Conservation (phyloP, 2,888 invertebrate genomes). For the Caenorhabditis sp. region DNA sequence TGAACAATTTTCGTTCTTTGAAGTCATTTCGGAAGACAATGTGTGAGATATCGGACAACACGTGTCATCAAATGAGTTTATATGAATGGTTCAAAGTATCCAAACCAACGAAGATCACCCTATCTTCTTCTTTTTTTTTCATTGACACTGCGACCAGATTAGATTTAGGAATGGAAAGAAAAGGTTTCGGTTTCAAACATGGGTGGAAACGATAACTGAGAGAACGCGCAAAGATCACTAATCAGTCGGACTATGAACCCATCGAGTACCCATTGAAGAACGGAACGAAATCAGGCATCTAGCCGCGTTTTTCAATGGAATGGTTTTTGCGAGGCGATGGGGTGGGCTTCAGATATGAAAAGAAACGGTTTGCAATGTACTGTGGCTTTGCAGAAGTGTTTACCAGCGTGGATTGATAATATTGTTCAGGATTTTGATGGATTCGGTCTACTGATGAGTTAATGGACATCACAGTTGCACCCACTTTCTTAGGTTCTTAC, state of each 20-base stretch:
- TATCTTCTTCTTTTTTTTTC: neutral
- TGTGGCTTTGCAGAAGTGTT: too few species aligned
- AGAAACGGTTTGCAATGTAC: too few species aligned
- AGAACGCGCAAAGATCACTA: constrained; percentile 36
- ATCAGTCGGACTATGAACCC: constrained; percentile 16
- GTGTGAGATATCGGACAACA: constrained; percentile 35
- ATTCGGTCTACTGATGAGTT: too few species aligned
- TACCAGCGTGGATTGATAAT: too few species aligned
- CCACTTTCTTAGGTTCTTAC: too few species aligned
- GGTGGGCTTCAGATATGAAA: too few species aligned
- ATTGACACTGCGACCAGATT: neutral
- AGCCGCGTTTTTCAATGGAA: constrained; percentile 5
- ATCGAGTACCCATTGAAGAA: neutral
- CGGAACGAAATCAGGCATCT: constrained; percentile 38
- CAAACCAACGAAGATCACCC: neutral
- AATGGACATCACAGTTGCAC: too few species aligned
- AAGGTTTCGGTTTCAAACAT: neutral
- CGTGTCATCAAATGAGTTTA: constrained; percentile 47
- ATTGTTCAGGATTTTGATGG: too few species aligned
- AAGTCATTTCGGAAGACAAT: constrained; percentile 19
- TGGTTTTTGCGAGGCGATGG: too few species aligned
- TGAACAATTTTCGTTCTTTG: constrained; percentile 24
- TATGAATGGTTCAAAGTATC: constrained; percentile 47
- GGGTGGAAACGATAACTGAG: neutral
- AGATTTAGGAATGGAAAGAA: too few species aligned